Conservation (phyloP, 2,113 vertebrate species). For the Triplophysa rosa region DNA sequence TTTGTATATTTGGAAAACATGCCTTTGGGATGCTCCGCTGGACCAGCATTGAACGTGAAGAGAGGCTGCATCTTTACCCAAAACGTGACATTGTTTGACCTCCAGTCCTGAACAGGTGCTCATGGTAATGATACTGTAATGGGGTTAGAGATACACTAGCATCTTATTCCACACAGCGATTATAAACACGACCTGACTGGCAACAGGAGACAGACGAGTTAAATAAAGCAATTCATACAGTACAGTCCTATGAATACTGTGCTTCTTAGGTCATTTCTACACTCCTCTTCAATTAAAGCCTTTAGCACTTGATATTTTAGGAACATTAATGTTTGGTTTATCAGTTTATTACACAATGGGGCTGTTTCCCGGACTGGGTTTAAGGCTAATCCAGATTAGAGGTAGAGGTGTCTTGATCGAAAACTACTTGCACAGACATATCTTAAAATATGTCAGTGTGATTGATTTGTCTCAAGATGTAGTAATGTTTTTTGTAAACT, state of each 20-base stretch:
- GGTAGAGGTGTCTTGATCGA: no score
- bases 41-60: slow-evolving; percentile 7
- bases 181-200: slow-evolving; percentile 5
- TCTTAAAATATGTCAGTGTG: no score
- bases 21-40: background rate
- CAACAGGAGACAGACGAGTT: background rate
- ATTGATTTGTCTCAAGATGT: no score
- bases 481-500: no score
- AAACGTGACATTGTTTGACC: slow-evolving; percentile 56
- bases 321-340: no score
- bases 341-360: no score
- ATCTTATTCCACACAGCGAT: background rate
- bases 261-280: background rate
- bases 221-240: background rate
- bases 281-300: background rate
- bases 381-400: no score
- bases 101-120: slow-evolving; percentile 19
- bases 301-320: background rate
- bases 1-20: background rate
- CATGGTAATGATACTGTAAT: slow-evolving; percentile 22
- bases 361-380: no score
- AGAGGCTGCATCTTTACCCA: slow-evolving; percentile 49
- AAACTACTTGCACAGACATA: no score
- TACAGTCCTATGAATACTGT: background rate
- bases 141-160: background rate